These are phyloP conservation scores for Cuniculus paca DNA, from an alignment of 2,797 vertebrate species.

Conservation along the genomic window DNA sequence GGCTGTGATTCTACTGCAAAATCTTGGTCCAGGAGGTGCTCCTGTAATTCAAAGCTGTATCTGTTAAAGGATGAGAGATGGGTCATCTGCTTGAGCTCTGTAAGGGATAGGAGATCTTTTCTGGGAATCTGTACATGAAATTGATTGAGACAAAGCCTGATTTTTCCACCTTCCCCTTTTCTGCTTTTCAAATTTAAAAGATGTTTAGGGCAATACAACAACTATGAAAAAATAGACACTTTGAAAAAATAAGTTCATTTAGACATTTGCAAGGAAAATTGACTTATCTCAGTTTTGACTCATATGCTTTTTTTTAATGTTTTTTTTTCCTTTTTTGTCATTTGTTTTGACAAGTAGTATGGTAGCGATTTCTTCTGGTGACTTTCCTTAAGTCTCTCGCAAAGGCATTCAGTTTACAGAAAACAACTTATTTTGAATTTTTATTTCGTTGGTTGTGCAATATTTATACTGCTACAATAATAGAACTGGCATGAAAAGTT, in stretches of 20 bases:
- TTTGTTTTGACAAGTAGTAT: constrained; percentile 1
- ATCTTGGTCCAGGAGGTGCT: not conserved
- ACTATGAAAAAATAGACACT: not conserved
- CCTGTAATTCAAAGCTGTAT: not conserved
- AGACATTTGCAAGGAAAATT: not conserved
- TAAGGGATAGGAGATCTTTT: not conserved
- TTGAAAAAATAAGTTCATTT: not conserved
- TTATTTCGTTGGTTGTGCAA: constrained; percentile 26
- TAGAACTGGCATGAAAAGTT: not conserved
- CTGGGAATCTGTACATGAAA: not conserved
- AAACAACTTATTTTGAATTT: not conserved
- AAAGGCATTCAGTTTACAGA: constrained; percentile 1
- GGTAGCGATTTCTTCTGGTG: not conserved
- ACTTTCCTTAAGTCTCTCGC: constrained; percentile 5
- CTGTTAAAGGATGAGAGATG: not conserved
- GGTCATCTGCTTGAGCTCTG: not conserved
- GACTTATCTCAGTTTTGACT: not conserved
- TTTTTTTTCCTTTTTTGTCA: not conserved
- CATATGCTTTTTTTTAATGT: not conserved
- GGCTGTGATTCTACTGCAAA: not conserved
- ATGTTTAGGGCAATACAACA: not conserved
- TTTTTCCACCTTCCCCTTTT: not conserved
- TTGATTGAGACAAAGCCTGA: not conserved
- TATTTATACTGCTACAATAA: not conserved
- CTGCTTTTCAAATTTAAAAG: constrained; percentile 35